Evolutionary conservation across 2,113 vertebrate species (phyloP).

Genomic region (Cariama cristata): DNA sequence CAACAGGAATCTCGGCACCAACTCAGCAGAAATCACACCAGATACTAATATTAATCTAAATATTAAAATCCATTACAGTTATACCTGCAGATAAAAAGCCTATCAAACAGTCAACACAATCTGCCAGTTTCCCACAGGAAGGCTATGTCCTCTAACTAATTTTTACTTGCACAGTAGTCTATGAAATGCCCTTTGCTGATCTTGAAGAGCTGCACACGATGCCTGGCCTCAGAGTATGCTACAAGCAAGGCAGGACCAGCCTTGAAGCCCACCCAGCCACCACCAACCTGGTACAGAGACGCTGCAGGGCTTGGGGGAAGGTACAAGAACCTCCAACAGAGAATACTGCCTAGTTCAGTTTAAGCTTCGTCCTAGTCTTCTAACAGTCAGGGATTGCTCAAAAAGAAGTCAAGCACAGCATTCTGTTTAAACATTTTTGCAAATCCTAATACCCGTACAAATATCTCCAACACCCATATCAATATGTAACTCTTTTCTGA

Average conservation of each 20-base stretch:
- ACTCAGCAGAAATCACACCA: background rate
- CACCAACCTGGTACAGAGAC: background rate
- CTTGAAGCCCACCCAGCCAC: background rate
- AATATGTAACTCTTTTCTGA: background rate
- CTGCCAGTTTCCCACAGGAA: background rate
- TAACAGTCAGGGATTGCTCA: background rate
- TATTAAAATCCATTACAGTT: background rate
- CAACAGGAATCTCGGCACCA: background rate
- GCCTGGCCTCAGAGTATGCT: background rate
- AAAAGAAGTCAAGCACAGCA: background rate
- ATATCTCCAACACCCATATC: background rate
- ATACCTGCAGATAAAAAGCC: background rate
- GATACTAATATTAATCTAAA: background rate
- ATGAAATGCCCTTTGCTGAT: background rate
- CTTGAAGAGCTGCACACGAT: background rate
- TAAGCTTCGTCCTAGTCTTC: background rate
- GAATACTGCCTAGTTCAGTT: background rate
- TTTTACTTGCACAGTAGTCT: background rate
- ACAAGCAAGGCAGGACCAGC: background rate
- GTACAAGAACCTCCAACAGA: background rate
- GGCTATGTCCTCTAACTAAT: background rate
- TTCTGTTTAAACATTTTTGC: background rate
- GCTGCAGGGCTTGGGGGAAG: background rate
- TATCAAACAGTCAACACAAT: background rate
- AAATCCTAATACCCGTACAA: background rate